Evolutionary conservation across 2,888 invertebrate species (phyloP).

Genomic region (Epicampocera succincta): DNA sequence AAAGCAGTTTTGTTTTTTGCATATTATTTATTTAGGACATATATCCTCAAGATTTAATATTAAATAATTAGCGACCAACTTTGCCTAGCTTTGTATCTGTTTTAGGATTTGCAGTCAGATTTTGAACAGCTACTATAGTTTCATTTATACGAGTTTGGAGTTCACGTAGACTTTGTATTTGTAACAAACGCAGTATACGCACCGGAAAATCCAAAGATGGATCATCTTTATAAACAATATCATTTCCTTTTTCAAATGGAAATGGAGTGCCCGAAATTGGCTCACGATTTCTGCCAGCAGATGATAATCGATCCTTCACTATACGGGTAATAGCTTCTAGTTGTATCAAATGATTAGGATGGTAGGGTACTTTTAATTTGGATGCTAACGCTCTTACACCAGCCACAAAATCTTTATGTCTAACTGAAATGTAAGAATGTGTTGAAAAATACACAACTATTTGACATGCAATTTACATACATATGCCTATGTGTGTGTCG

Average conservation of each 20-base stretch:
- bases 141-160: constrained; percentile 97
- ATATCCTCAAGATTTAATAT: constrained; percentile 22
- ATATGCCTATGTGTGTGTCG: too few species aligned
- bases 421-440: constrained; percentile 83
- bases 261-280: constrained; percentile 84
- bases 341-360: constrained; percentile 90
- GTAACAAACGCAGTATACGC: constrained; percentile 88
- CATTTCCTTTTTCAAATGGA: constrained; percentile 85
- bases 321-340: constrained; percentile 87
- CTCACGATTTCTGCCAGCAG: constrained; percentile 81
- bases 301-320: constrained; percentile 84
- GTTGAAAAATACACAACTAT: neutral
- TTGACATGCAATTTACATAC: too few species aligned
- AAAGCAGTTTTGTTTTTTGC: neutral
- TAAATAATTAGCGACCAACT: constrained; percentile 85
- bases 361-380: constrained; percentile 89
- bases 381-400: constrained; percentile 91
- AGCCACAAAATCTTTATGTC: constrained; percentile 90
- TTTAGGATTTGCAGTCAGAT: constrained; percentile 96
- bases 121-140: constrained; percentile 95
- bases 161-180: constrained; percentile 83
- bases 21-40: neutral
- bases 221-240: constrained; percentile 85
- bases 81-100: constrained; percentile 96
- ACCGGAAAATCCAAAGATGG: constrained; percentile 86